Conservation (phyloP, 2,888 invertebrate genomes). For the Orthosia incerta region DNA sequence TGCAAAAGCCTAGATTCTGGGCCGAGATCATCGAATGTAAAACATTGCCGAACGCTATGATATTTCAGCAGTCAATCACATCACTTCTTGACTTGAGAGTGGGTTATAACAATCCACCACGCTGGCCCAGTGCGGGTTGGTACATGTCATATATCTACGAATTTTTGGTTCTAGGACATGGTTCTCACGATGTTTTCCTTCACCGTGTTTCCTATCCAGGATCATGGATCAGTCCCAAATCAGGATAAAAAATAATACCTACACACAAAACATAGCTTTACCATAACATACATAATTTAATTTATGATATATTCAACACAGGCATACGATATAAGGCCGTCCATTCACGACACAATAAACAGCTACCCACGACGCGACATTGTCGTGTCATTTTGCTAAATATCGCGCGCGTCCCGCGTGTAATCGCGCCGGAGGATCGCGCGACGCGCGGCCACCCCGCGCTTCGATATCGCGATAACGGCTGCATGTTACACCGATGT, state of each 20-base stretch:
- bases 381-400: conserved; percentile 82
- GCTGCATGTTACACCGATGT: conserved; percentile 65
- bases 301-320: conserved; percentile 60
- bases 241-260: background rate
- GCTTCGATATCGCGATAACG: conserved; percentile 73
- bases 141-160: no score
- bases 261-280: background rate
- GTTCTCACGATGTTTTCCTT: no score
- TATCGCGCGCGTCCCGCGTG: conserved; percentile 77
- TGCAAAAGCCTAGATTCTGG: no score
- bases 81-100: no score
- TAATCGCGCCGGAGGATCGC: conserved; percentile 77
- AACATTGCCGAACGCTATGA: no score
- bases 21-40: background rate
- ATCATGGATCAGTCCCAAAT: background rate
- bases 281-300: conserved; percentile 49
- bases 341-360: conserved; percentile 73
- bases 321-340: conserved; percentile 65
- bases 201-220: no score
- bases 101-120: no score
- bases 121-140: no score
- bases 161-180: no score
- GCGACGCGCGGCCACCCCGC: conserved; percentile 82
- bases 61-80: no score
- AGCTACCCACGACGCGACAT: conserved; percentile 78